A percentile compares a stretch with the other conserved stretches of the same genome.
phyloP scores from a whole-genome alignment of 2,113 vertebrate species.

The Chitala chitala region DNA sequence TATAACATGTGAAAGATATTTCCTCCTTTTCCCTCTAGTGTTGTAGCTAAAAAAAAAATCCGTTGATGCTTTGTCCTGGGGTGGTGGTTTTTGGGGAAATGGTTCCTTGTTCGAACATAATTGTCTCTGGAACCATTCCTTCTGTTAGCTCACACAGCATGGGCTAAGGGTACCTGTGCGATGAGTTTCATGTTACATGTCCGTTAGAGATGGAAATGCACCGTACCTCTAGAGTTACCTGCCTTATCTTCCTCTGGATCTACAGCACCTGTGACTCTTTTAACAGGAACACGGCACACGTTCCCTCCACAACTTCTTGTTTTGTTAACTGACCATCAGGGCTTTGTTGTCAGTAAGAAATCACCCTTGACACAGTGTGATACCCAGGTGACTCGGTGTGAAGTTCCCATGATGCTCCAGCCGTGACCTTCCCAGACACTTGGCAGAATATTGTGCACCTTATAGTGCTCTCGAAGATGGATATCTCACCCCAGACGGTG shows the following conservation, averaged over 20 bases:
- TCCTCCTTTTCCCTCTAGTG: no score
- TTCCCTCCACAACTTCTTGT: slow-evolving; percentile 74
- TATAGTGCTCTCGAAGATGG: no score
- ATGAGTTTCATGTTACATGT: slow-evolving; percentile 77
- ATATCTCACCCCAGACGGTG: no score
- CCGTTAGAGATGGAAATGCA: slow-evolving; percentile 83
- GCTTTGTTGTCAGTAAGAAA: slow-evolving; percentile 66
- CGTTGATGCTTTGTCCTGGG: not conserved
- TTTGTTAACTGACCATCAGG: slow-evolving; percentile 73
- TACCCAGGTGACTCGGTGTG: slow-evolving; percentile 61
- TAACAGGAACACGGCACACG: slow-evolving; percentile 81
- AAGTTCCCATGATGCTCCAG: slow-evolving; percentile 48
- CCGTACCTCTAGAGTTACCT: slow-evolving; percentile 85
- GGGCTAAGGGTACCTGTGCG: slow-evolving; percentile 67
- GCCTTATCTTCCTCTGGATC: slow-evolving; percentile 81
- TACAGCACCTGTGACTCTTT: slow-evolving; percentile 68
- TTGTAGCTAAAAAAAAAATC: no score
- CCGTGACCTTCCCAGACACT: slow-evolving; percentile 47
- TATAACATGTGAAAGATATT: no score
- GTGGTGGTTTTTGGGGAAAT: not conserved
- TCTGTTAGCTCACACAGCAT: slow-evolving; percentile 62
- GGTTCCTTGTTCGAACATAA: not conserved
- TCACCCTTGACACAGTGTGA: slow-evolving; percentile 75
- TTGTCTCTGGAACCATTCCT: slow-evolving; percentile 30
- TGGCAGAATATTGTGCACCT: no score